phyloP scores from a whole-genome alignment of 1,140 invertebrate genomes.

The Linepithema humile region DNA sequence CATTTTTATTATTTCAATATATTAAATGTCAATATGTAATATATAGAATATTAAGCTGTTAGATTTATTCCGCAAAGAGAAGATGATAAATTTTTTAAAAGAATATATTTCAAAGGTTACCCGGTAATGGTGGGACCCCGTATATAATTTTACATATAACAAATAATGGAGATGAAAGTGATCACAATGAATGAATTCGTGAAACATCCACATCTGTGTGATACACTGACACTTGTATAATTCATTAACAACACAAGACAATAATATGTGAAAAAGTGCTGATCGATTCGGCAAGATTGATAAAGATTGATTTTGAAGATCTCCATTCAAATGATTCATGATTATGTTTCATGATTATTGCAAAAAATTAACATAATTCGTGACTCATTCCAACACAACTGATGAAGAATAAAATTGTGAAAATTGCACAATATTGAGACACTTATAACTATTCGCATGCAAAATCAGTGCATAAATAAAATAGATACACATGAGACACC shows the following conservation, averaged over 20 bases:
- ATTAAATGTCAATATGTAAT: no score
- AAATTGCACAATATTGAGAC: neutral
- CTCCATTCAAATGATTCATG: neutral
- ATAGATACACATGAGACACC: slow-evolving; percentile 25
- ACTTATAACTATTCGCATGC: slow-evolving; percentile 40
- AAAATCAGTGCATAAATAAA: slow-evolving; percentile 12
- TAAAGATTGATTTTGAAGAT: neutral
- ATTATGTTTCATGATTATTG: neutral
- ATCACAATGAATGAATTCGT: slow-evolving; percentile 20
- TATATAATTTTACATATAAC: slow-evolving; percentile 18
- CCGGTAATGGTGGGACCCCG: neutral
- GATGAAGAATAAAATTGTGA: neutral
- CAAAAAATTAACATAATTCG: neutral
- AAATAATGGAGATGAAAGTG: slow-evolving; percentile 15
- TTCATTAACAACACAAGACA: no score
- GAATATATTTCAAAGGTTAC: neutral
- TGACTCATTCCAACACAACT: neutral
- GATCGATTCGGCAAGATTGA: neutral
- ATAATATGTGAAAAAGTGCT: no score
- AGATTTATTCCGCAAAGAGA: neutral
- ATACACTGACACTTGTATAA: no score
- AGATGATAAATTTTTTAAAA: neutral
- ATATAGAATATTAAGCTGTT: neutral
- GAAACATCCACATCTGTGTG: slow-evolving; percentile 37
- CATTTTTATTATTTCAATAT: no score